Evolutionary conservation across 2,113 vertebrate species (phyloP).

Genomic region (Zeus faber): DNA sequence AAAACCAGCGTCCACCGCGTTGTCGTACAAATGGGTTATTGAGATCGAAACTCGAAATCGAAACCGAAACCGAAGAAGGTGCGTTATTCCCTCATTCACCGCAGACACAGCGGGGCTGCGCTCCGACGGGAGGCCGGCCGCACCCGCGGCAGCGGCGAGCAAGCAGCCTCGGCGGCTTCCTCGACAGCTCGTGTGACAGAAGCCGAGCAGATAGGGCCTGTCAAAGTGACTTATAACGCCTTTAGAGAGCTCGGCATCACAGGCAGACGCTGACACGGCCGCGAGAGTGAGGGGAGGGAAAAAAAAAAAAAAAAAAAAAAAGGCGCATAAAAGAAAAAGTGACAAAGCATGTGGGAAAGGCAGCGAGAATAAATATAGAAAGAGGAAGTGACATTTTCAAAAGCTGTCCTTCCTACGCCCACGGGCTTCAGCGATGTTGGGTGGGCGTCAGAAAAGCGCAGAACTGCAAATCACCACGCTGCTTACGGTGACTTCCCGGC

Average conservation of each 20-base stretch:
- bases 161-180: constrained; percentile 8
- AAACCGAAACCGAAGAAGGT: too few species aligned
- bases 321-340: constrained; percentile 23
- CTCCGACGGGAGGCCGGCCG: neutral
- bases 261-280: constrained; percentile 6
- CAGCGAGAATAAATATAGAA: constrained; percentile 63
- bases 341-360: constrained; percentile 37
- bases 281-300: neutral
- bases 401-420: constrained; percentile 56
- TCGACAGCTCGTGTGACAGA: constrained; percentile 18
- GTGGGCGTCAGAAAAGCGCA: constrained; percentile 55
- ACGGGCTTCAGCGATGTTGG: constrained; percentile 57
- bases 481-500: constrained; percentile 30
- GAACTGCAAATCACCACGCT: constrained; percentile 36
- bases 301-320: too few species aligned
- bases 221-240: constrained; percentile 19
- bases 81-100: too few species aligned
- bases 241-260: constrained; percentile 9
- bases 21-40: too few species aligned
- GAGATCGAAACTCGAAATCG: too few species aligned
- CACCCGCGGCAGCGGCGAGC: constrained; percentile 4
- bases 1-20: too few species aligned
- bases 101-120: neutral
- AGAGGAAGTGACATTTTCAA: constrained; percentile 73
- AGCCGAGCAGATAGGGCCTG: constrained; percentile 23